Evolutionary conservation across 2,888 invertebrate genomes (phyloP).

Genomic region (Ormyrus pomaceus): DNA sequence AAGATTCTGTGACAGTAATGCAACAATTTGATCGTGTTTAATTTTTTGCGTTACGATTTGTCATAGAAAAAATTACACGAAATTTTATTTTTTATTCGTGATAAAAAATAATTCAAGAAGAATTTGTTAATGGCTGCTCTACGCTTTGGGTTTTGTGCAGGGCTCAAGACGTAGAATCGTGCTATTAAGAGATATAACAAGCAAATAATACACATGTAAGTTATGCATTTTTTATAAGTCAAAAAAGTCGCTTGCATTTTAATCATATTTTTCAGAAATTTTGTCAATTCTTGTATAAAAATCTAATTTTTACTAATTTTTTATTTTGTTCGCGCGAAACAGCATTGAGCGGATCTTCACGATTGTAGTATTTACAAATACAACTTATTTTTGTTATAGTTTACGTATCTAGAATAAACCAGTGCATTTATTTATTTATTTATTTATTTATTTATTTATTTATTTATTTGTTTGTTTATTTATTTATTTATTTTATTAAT

Average conservation of each 20-base stretch:
- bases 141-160: constrained; percentile 62
- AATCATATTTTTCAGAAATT: constrained; percentile 41
- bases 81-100: constrained; percentile 13
- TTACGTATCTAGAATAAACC: constrained; percentile 17
- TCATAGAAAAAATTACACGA: background rate
- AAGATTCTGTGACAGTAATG: constrained; percentile 38
- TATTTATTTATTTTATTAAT: constrained; percentile 39
- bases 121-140: constrained; percentile 24
- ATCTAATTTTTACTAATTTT: constrained; percentile 44
- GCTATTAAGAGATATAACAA: constrained; percentile 9
- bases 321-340: constrained; percentile 48
- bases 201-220: constrained; percentile 19
- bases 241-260: constrained; percentile 46
- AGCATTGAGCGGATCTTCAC: constrained; percentile 46
- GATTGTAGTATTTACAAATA: constrained; percentile 28
- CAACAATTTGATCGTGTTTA: constrained; percentile 27
- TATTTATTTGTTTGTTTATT: constrained; percentile 50
- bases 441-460: constrained; percentile 40
- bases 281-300: constrained; percentile 37
- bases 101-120: constrained; percentile 15
- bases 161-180: constrained; percentile 54
- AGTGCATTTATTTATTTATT: constrained; percentile 53
- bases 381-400: constrained; percentile 26
- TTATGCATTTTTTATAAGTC: constrained; percentile 42
- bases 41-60: background rate